A percentile compares a stretch with the other conserved stretches of the same genome.
phyloP scores from a whole-genome alignment of 2,113 vertebrate species.

The Dipodomys merriami region DNA sequence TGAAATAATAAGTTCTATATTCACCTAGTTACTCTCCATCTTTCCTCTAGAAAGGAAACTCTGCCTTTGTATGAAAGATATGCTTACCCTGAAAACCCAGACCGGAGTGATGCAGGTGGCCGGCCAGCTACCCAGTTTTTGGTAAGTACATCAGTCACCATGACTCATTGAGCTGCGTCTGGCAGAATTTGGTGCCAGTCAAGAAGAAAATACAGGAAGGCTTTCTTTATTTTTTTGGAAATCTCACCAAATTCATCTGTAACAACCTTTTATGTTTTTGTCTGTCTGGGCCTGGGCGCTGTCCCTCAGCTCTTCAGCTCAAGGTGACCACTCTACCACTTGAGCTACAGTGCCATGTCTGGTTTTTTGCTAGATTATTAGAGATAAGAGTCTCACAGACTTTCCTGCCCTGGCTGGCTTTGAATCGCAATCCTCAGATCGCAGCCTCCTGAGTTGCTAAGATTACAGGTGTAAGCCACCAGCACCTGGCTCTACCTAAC shows the following conservation, averaged over 20 bases:
- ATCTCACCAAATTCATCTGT: neutral
- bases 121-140: neutral
- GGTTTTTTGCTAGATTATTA: too few species aligned
- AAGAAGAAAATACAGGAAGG: neutral
- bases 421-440: too few species aligned
- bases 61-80: neutral
- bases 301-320: too few species aligned
- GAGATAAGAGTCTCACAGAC: too few species aligned
- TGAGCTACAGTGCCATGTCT: too few species aligned
- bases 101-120: neutral
- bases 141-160: neutral
- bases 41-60: neutral
- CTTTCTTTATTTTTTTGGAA: neutral
- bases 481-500: too few species aligned
- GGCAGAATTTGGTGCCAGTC: neutral
- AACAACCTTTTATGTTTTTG: neutral
- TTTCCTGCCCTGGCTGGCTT: too few species aligned
- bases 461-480: too few species aligned
- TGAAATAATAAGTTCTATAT: neutral
- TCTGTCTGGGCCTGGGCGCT: too few species aligned
- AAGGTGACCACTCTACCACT: too few species aligned
- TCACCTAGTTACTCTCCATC: neutral
- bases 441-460: too few species aligned
- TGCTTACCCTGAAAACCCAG: neutral
- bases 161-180: neutral